Base-by-base conservation (phyloP, 2,888 invertebrate genomes). In the Idaea straminata region DNA sequence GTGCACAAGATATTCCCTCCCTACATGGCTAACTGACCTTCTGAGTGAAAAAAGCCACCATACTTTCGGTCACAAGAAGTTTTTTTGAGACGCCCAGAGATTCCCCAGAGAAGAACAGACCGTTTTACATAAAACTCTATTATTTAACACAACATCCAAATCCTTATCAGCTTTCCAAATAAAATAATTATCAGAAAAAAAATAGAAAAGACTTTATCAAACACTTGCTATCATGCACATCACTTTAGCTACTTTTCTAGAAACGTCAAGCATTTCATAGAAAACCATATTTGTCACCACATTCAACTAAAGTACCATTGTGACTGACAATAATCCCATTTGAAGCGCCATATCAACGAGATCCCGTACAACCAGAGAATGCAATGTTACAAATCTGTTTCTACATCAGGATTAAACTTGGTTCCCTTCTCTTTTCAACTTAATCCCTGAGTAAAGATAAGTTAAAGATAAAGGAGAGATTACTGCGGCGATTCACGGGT, bases 371-470 rank as follows among this genome's bases (percentile, higher is more conserved):
- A 47, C 47, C 47, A 47, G 13, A 13, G 47, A 47, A 47, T 47
- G 47, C 47, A 47, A 47, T 47, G 47, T 7, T 47, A 5, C 47
- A 7, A 47, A 47, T 7, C 47, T 47, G 47, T 47, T 47, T 47
- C 47, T 47, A 47, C 47, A 47, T 13, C 13, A 47, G 47, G 47
- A 47, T 47, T 47, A 47, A 47, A 47, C 47, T 47, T 47, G 47
- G 47, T 47, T 47, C 47, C 47, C 47, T 47, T 47, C 47, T 47
- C 47, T 47, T 47, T 47, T 47, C 47, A 47, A 47, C 47, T 47
- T 47, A 47, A 47, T 47, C 47, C 47, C 47, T 13, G 47, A 47
- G 47, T 10, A 47, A 5, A 47, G 47, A 47, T 47, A 47, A 47
- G 47, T 47, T 47, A 13, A 6, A 47, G 47, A 47, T 47, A 47